Conservation (phyloP, 2,888 invertebrate species). For the Hypomecis punctinalis region DNA sequence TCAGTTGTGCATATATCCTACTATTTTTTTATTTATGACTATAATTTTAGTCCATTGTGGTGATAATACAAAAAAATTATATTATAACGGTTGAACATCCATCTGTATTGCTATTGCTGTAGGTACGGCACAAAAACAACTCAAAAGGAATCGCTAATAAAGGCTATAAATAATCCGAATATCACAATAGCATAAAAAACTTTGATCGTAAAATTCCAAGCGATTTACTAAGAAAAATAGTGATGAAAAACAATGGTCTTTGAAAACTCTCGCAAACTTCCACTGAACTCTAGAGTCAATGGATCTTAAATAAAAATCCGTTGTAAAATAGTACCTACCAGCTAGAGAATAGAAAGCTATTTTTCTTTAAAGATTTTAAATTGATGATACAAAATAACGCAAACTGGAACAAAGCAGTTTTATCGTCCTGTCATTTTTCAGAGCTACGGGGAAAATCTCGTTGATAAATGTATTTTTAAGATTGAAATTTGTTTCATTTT, state of each 20-base stretch:
- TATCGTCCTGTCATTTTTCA: not conserved
- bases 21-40: too few species aligned
- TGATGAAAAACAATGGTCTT: slow-evolving; percentile 29
- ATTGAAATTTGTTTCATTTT: too few species aligned
- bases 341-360: slow-evolving; percentile 6
- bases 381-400: not conserved
- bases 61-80: too few species aligned
- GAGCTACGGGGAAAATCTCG: too few species aligned
- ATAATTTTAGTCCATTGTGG: too few species aligned
- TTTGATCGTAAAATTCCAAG: slow-evolving; percentile 19
- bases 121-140: not conserved
- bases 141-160: slow-evolving; percentile 7
- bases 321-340: not conserved
- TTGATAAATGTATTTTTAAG: too few species aligned
- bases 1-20: too few species aligned
- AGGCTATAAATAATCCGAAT: slow-evolving; percentile 17
- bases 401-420: not conserved
- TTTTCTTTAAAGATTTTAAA: not conserved
- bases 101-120: too few species aligned
- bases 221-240: slow-evolving; percentile 27
- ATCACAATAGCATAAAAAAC: slow-evolving; percentile 20
- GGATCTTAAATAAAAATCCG: slow-evolving; percentile 13
- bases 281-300: slow-evolving; percentile 15
- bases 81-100: too few species aligned
- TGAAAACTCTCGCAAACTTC: slow-evolving; percentile 17